A percentile compares a stretch with the other conserved stretches of the same genome.
These are phyloP conservation scores for Karalla daura DNA, from an alignment of 2,797 vertebrate species.

Conservation along the genomic window DNA sequence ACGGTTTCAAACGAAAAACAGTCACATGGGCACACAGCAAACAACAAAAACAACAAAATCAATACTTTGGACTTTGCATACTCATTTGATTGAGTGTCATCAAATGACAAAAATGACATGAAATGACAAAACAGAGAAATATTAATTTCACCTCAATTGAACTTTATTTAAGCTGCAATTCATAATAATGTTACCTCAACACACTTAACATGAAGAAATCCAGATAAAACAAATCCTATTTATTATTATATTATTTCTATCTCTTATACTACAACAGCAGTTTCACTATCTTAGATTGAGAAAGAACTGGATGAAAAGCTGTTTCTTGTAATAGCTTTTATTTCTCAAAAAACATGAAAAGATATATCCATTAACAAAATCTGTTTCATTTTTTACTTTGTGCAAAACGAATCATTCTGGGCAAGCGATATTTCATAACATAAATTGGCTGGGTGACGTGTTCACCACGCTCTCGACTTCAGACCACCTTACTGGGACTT, in stretches of 20 bases:
- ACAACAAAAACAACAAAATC: background rate
- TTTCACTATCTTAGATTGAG: background rate
- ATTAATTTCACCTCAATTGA: too few species aligned
- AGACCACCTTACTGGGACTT: constrained; percentile 69
- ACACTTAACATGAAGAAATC: too few species aligned
- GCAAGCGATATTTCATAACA: constrained; percentile 44
- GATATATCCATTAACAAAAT: background rate
- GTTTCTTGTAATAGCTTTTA: background rate
- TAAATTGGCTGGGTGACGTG: constrained; percentile 69
- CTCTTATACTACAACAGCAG: background rate
- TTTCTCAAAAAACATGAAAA: background rate
- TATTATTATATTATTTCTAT: too few species aligned
- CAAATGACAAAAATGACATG: too few species aligned
- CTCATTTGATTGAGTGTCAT: background rate
- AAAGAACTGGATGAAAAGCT: background rate
- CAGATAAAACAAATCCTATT: background rate
- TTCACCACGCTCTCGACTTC: constrained; percentile 72
- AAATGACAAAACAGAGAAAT: too few species aligned
- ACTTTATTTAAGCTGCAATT: too few species aligned
- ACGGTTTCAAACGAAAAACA: background rate
- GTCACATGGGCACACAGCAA: background rate
- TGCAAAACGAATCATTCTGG: background rate
- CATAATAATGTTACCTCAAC: too few species aligned
- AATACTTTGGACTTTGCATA: background rate
- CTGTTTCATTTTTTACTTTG: background rate